Evolutionary conservation across 1,140 invertebrate species (phyloP).

Genomic region (Oscheius sp.): DNA sequence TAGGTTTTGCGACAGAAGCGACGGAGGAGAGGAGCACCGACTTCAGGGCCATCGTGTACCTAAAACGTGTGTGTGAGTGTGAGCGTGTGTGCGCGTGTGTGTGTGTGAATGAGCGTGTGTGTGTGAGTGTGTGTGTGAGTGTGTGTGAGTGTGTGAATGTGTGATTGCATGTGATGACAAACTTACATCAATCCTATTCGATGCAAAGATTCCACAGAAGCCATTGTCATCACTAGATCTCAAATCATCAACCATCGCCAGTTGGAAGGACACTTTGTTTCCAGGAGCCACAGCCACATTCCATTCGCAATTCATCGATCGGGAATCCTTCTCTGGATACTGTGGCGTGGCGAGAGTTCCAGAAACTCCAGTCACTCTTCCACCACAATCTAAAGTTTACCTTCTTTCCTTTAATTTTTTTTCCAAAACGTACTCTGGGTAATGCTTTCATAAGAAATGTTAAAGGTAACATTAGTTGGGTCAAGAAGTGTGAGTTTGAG

Average conservation of each 20-base stretch:
- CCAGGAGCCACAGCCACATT: conserved; percentile 52
- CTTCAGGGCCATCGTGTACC: conserved; percentile 18
- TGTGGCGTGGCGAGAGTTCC: conserved; percentile 54
- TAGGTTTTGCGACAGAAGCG: conserved; percentile 49
- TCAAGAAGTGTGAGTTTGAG: conserved; percentile 46
- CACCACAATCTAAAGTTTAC: conserved; percentile 62
- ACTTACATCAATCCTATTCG: conserved; percentile 52
- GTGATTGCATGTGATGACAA: not conserved
- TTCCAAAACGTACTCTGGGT: conserved; percentile 28
- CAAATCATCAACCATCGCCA: conserved; percentile 48
- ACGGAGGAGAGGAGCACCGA: conserved; percentile 18
- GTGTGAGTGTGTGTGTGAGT: too few species aligned
- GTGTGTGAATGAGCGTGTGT: too few species aligned
- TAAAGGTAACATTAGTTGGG: conserved; percentile 44
- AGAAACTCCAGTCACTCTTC: conserved; percentile 53
- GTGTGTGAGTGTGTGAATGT: too few species aligned
- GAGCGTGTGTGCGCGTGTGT: too few species aligned
- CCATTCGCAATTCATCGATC: conserved; percentile 52
- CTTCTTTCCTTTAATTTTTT: not conserved
- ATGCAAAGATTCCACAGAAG: conserved; percentile 48
- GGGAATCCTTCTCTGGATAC: conserved; percentile 54
- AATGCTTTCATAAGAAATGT: conserved; percentile 51
- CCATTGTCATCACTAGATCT: conserved; percentile 51
- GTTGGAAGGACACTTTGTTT: conserved; percentile 47
- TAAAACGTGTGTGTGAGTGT: too few species aligned